A percentile compares a stretch with the other conserved stretches of the same genome.
Conservation (phyloP, 2,113 vertebrate species). For the Sigmodon hispidus region DNA sequence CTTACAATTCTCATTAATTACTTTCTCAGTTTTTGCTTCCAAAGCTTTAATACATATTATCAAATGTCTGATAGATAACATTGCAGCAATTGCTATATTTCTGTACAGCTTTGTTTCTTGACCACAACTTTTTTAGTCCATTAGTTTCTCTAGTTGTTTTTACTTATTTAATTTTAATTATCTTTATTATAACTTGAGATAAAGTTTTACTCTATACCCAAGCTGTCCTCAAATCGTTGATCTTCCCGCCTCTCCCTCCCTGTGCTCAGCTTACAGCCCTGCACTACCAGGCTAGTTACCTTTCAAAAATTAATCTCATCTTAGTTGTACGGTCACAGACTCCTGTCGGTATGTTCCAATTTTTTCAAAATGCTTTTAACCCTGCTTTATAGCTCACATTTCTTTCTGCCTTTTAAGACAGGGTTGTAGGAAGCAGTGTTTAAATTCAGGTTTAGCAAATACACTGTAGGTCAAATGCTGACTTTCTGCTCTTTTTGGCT, state of each 20-base stretch:
- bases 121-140: background rate
- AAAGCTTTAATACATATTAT: background rate
- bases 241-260: background rate
- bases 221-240: background rate
- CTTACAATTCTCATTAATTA: background rate
- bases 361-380: constrained; percentile 15
- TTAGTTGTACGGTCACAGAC: background rate
- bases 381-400: background rate
- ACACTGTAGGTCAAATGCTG: background rate
- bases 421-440: background rate
- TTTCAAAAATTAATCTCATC: background rate
- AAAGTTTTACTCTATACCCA: background rate
- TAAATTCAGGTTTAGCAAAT: constrained; percentile 3
- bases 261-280: background rate
- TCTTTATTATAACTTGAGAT: background rate
- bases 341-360: background rate
- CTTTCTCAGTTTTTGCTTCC: background rate
- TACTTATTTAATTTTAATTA: background rate
- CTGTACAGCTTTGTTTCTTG: background rate
- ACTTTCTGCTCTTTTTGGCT: background rate
- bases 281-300: background rate
- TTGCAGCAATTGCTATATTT: background rate
- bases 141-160: background rate
- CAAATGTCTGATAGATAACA: background rate
- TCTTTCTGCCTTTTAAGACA: background rate